Evolutionary conservation across 2,113 vertebrate genomes (phyloP).

Genomic region (Eclectus roratus): DNA sequence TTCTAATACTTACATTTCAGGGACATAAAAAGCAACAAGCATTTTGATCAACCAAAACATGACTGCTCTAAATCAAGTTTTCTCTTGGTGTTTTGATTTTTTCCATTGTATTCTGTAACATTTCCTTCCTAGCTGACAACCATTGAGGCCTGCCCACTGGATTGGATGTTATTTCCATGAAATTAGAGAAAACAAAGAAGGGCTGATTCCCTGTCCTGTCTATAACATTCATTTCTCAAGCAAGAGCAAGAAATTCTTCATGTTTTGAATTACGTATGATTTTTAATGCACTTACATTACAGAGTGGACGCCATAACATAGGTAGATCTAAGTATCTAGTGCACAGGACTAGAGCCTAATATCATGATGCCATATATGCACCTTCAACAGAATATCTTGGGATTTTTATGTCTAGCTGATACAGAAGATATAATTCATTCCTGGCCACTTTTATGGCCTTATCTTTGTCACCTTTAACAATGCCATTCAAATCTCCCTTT

Average conservation of each 20-base stretch:
- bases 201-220: background rate
- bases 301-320: no score
- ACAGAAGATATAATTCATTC: background rate
- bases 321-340: background rate
- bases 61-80: background rate
- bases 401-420: background rate
- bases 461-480: background rate
- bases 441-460: background rate
- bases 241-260: background rate
- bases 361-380: no score
- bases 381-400: background rate
- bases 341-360: background rate
- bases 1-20: background rate
- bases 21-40: background rate
- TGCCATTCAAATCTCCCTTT: background rate
- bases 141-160: background rate
- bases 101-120: background rate
- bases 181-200: background rate
- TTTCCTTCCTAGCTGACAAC: background rate
- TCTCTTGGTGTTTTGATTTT: background rate
- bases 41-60: background rate
- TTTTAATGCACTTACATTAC: background rate
- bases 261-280: accelerated
- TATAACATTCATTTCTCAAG: background rate
- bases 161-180: background rate